A percentile compares a stretch with the other conserved stretches of the same genome.
Conservation (phyloP, 2,888 invertebrate genomes). For the Orchestes rusci region DNA sequence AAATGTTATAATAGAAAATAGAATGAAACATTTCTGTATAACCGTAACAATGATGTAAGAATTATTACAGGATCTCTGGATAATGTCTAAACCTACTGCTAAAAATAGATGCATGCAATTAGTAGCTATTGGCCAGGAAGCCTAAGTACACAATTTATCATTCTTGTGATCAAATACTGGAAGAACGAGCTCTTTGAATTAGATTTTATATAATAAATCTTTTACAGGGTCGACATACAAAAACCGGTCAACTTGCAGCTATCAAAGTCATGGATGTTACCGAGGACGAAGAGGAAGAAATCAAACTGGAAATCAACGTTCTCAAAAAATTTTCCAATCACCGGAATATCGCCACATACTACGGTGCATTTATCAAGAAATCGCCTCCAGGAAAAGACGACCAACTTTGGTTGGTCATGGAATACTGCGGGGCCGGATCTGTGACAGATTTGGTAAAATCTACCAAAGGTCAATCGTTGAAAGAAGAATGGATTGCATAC, state of each 20-base stretch:
- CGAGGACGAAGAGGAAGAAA: slow-evolving; percentile 99
- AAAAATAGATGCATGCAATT: too few relatives aligned
- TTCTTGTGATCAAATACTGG: too few relatives aligned
- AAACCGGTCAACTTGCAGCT: slow-evolving; percentile 98
- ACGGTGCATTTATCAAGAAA: slow-evolving; percentile 99
- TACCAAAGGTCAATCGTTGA: slow-evolving; percentile 94
- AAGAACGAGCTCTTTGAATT: too few relatives aligned
- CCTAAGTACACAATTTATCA: too few relatives aligned
- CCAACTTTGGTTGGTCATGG: slow-evolving; percentile 99
- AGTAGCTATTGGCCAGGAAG: too few relatives aligned
- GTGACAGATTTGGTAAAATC: slow-evolving; percentile 99
- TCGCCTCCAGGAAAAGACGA: slow-evolving; percentile 96
- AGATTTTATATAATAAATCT: too few relatives aligned
- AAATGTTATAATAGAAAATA: too few relatives aligned
- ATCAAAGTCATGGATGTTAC: slow-evolving; percentile 99
- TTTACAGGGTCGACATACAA: slow-evolving; percentile 93
- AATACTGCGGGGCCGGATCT: slow-evolving; percentile 98
- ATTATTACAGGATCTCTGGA: too few relatives aligned
- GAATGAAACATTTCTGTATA: too few relatives aligned
- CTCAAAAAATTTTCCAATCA: slow-evolving; percentile 98
- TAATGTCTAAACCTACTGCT: too few relatives aligned
- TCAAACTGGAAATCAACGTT: slow-evolving; percentile 99
- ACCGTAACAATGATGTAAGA: too few relatives aligned
- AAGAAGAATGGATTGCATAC: slow-evolving; percentile 99
- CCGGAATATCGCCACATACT: slow-evolving; percentile 99